Evolutionary conservation across 2,113 vertebrate genomes (phyloP).

Genomic region (Rousettus leschenaultii): DNA sequence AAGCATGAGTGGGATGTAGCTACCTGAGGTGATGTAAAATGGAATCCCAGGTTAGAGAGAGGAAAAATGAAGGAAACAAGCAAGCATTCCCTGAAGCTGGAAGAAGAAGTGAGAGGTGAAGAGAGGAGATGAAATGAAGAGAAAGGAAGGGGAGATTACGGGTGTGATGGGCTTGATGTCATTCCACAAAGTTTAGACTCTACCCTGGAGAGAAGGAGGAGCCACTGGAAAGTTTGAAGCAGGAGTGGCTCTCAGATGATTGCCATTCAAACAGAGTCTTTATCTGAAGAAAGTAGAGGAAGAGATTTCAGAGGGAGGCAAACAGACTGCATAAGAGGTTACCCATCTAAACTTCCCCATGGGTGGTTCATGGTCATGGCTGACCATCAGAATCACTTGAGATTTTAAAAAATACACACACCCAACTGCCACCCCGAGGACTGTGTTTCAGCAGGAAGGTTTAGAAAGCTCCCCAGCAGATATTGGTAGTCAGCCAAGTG

Average conservation of each 20-base stretch:
- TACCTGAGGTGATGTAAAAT: too few relatives aligned
- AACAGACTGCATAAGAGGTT: not conserved
- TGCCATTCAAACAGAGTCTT: not conserved
- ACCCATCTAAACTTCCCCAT: not conserved
- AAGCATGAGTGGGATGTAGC: not conserved
- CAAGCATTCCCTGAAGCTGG: not conserved
- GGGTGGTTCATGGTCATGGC: not conserved
- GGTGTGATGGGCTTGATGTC: too few relatives aligned
- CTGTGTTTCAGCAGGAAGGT: not conserved
- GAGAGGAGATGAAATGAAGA: not conserved
- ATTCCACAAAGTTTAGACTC: not conserved
- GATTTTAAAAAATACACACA: not conserved
- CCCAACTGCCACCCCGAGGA: not conserved
- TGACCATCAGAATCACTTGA: not conserved
- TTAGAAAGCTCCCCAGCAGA: not conserved
- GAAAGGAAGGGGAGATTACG: not conserved
- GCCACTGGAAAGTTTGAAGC: not conserved
- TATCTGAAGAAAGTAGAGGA: not conserved
- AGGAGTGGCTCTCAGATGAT: not conserved
- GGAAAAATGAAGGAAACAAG: not conserved
- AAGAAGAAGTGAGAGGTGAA: not conserved
- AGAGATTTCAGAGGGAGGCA: not conserved
- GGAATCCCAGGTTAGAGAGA: not conserved
- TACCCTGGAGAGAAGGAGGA: not conserved
- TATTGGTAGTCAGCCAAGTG: not conserved